phyloP scores from a whole-genome alignment of 2,113 vertebrate species.

The Myiozetetes cayanensis region DNA sequence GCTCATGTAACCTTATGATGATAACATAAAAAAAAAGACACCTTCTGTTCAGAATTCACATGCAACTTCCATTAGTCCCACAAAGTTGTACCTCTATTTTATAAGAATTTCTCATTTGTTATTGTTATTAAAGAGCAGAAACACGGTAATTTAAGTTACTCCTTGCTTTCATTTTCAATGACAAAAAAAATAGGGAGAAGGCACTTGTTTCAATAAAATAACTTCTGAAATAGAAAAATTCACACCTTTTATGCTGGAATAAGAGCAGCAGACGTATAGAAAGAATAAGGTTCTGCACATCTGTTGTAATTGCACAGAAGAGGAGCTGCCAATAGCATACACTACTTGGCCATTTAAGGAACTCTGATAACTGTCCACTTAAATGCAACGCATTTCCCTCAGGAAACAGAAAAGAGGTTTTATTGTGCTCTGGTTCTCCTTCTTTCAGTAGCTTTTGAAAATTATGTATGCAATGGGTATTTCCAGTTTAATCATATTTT shows the following conservation, averaged over 20 bases:
- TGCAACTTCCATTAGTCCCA: neutral
- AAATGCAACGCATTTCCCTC: neutral
- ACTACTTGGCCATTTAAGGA: neutral
- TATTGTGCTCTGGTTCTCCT: neutral
- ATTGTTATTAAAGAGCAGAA: neutral
- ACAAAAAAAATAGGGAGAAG: neutral
- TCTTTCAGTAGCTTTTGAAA: neutral
- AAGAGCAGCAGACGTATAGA: neutral
- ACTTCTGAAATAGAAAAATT: neutral
- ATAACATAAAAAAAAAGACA: neutral
- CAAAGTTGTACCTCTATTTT: neutral
- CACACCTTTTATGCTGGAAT: neutral
- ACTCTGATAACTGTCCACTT: neutral
- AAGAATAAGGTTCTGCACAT: neutral
- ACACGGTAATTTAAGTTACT: neutral
- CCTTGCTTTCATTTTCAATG: constrained; percentile 4
- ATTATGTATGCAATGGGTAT: constrained; percentile 1
- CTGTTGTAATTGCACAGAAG: neutral
- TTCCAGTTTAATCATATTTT: constrained; percentile 41
- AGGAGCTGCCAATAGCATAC: neutral
- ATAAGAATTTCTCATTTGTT: constrained; percentile 2
- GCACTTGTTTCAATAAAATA: neutral
- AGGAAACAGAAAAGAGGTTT: neutral
- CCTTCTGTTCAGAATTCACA: neutral
- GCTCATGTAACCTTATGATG: neutral